Base-by-base conservation (phyloP, 2,888 invertebrate genomes). In the Dolichomitus sp. region DNA sequence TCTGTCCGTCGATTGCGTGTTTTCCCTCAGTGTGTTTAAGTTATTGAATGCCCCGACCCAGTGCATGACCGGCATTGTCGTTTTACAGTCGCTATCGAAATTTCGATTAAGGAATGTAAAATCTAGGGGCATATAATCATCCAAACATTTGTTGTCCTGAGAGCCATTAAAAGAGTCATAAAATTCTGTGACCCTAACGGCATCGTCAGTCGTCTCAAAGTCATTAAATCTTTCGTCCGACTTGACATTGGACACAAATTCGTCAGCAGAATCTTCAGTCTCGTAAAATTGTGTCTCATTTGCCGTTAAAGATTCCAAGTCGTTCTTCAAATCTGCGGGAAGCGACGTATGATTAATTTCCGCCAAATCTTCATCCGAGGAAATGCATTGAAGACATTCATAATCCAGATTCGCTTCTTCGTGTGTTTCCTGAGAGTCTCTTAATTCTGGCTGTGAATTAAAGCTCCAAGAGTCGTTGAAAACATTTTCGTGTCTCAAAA, bases 221-320 rank as follows among this genome's bases (percentile, higher is more conserved):
- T 76, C 50, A n/a, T 84, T 75, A 42, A 80, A 80, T 14, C 72
- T 73, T 50, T 70, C 63, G 37, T 17, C 57, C 84, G 69, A 82
- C 11, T 59, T 45, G 12, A 65, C 54, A 17, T 80, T 75, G 6
- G 81, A 66, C 17, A n/a, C 45, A n/a, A 52, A 59, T 45, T 74
- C 77, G 17, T 73, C 63, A 40, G 12, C 30, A 7, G 65, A 66
- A 42, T 9, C 33, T 11, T 74, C 76, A 9, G 50, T 65, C 27
- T 57, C 73, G 17, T 70, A 52, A 57, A 70, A 45, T 48, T 61
- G 73, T 17, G 9, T 27, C 19, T 50, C 19, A 2, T 23, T 48
- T 30, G 17, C 27, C 23, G 30, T 33, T 33, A 50, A 17, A 33
- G 17, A n/a, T 0, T 72, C 33, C 52, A 76, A 54, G 72, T 84